phyloP scores from a whole-genome alignment of 2,113 vertebrate species.

The Crypturellus undulatus region DNA sequence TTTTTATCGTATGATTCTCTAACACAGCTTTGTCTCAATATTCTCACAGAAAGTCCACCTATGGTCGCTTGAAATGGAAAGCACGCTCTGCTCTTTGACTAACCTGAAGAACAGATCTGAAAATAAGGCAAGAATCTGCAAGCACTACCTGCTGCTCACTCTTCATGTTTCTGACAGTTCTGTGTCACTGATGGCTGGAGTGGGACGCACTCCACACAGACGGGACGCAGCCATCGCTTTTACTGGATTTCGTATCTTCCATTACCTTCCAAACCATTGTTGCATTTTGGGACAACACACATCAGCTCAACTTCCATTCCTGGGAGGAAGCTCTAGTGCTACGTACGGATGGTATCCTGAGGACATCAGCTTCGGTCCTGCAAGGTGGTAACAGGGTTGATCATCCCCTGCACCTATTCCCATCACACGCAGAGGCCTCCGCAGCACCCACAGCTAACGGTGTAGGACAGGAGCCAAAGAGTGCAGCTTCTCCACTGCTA shows the following conservation, averaged over 20 bases:
- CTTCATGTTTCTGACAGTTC: not conserved
- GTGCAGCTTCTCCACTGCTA: not conserved
- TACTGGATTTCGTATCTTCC: not conserved
- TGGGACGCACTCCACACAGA: too few relatives aligned
- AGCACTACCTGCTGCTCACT: not conserved
- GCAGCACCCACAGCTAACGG: not conserved
- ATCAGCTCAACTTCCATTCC: accelerated
- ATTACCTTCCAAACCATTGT: not conserved
- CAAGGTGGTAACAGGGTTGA: not conserved
- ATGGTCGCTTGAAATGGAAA: not conserved
- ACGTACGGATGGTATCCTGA: not conserved
- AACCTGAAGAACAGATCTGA: not conserved
- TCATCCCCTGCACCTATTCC: not conserved
- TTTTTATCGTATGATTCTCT: not conserved
- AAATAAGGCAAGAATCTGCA: not conserved
- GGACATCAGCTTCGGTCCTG: not conserved
- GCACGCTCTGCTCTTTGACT: not conserved
- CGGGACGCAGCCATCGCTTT: not conserved
- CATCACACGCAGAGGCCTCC: not conserved
- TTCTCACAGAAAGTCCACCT: not conserved
- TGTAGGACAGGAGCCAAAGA: not conserved
- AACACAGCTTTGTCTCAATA: not conserved
- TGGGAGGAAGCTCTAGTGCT: accelerated
- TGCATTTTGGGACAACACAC: not conserved
- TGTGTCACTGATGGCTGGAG: not conserved